Evolutionary conservation across 2,113 vertebrate species (phyloP).

Genomic region (Thryonomys swinderianus): DNA sequence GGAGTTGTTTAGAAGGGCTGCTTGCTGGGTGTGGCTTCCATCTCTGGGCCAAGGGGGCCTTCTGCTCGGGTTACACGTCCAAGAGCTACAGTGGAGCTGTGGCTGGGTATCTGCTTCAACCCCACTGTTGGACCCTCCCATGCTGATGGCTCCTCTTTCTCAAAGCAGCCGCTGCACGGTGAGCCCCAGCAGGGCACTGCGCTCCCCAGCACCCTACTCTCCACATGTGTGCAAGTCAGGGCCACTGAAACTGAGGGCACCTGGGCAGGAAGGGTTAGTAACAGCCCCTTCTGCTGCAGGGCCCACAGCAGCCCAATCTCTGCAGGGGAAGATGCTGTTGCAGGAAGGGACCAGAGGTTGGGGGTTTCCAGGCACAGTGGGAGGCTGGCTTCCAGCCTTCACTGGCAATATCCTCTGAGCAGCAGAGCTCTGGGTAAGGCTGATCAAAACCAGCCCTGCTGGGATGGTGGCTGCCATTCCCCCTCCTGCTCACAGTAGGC

Average conservation of each 20-base stretch:
- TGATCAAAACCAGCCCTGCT: neutral
- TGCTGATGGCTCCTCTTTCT: neutral
- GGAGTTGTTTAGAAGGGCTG: neutral
- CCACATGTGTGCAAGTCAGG: neutral
- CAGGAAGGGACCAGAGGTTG: neutral
- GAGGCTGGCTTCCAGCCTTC: neutral
- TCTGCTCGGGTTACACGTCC: neutral
- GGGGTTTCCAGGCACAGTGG: neutral
- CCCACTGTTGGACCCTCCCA: neutral
- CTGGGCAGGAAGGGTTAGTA: neutral
- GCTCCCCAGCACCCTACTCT: no score
- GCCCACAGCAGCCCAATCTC: accelerated
- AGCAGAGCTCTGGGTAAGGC: neutral
- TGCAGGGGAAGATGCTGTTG: neutral
- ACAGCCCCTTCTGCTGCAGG: neutral
- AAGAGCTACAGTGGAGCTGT: neutral
- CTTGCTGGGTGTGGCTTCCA: neutral
- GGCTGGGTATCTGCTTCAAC: no score
- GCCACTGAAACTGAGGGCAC: neutral
- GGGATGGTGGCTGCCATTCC: accelerated
- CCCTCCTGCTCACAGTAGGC: neutral
- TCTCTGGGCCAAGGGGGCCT: neutral
- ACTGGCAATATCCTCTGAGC: neutral
- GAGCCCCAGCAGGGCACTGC: neutral
- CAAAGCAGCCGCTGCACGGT: neutral